A percentile compares a stretch with the other conserved stretches of the same genome.
phyloP scores from a whole-genome alignment of 1,140 invertebrate species.

The Andrena cerasifolii region DNA sequence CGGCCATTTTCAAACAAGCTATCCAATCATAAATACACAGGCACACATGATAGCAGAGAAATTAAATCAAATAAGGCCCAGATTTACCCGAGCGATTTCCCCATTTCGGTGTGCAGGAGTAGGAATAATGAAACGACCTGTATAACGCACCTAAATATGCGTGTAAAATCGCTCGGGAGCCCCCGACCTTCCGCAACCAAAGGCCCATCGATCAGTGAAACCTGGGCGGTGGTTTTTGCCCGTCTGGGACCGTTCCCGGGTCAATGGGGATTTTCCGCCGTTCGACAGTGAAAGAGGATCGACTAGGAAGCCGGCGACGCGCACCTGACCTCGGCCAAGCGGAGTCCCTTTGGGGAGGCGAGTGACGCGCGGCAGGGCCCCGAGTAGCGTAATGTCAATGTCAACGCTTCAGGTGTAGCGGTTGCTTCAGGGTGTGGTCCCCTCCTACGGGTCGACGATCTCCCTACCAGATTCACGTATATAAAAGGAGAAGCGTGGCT shows the following conservation, averaged over 20 bases:
- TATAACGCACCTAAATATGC: no score
- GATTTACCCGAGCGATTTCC: no score
- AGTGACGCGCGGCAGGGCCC: conserved; percentile 8
- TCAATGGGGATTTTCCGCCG: conserved; percentile 1
- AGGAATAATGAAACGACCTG: no score
- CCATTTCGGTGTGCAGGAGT: no score
- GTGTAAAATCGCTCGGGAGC: not conserved
- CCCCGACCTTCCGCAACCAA: not conserved
- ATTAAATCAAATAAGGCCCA: no score
- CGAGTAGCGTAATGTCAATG: conserved; percentile 75
- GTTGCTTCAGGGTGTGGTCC: conserved; percentile 67
- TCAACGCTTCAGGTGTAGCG: conserved; percentile 68
- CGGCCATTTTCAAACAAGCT: no score
- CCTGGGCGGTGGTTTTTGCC: not conserved
- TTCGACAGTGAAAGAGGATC: conserved; percentile 12
- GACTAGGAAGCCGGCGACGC: conserved; percentile 9
- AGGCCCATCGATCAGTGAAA: not conserved
- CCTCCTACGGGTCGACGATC: conserved; percentile 72
- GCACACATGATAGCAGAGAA: no score
- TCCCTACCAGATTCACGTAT: conserved; percentile 76
- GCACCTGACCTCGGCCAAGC: conserved; percentile 54
- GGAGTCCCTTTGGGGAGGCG: conserved; percentile 24
- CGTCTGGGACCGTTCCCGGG: not conserved
- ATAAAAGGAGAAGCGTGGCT: conserved; percentile 74
- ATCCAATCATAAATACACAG: no score